Conservation (phyloP, 1,140 invertebrate species). For the Habropoda laboriosa region DNA sequence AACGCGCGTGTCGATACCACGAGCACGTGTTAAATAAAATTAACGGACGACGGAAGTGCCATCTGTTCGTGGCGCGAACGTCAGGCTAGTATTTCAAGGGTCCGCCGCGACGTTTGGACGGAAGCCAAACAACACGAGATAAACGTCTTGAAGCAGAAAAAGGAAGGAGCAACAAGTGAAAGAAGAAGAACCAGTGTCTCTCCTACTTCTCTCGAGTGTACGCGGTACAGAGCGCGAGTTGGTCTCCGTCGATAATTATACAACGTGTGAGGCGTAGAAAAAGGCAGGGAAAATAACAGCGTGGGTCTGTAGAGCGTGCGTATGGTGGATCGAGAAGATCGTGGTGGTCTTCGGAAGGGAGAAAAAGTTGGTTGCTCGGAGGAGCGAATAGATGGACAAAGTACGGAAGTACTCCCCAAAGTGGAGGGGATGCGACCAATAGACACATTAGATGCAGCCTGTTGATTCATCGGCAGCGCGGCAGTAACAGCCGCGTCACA, state of each 20-base stretch:
- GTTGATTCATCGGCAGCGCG: constrained; percentile 59
- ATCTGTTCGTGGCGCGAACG: background rate
- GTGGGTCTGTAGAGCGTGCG: no score
- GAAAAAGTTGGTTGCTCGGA: background rate
- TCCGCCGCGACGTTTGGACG: background rate
- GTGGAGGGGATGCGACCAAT: constrained; percentile 51
- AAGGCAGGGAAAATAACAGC: no score
- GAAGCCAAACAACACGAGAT: background rate
- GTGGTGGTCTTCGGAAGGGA: background rate
- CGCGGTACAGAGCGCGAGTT: no score
- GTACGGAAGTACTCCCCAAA: constrained; percentile 38
- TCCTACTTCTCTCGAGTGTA: no score
- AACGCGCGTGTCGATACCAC: background rate
- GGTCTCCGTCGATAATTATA: no score
- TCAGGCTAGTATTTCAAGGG: background rate
- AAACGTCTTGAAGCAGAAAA: no score
- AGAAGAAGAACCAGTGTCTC: no score
- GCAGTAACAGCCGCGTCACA: constrained; percentile 54
- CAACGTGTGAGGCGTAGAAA: background rate
- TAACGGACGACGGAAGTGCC: background rate
- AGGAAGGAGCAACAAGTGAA: no score
- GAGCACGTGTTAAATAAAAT: constrained; percentile 9
- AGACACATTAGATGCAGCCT: constrained; percentile 56
- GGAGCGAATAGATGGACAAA: constrained; percentile 2
- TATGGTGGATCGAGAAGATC: background rate